Evolutionary conservation across 2,888 invertebrate species (phyloP), one percentile per base, ranked within the genome.

Genomic region (Luperina nickerlii): DNA sequence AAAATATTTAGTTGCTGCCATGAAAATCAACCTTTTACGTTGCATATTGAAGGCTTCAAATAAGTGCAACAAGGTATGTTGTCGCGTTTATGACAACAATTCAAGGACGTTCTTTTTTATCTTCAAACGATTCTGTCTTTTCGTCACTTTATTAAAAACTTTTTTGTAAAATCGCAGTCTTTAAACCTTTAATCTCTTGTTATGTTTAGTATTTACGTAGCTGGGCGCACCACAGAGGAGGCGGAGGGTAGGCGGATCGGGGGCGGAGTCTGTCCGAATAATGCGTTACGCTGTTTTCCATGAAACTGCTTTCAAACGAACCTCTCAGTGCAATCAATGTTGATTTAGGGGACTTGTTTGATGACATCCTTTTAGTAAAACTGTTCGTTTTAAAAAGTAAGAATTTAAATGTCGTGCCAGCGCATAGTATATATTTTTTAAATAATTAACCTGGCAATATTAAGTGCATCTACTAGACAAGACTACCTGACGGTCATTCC

Each of bases 241-340:
- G 73, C 62, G 84, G 76, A 72, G 48, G 73, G 24, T 51, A 74
- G 51, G 70, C 51, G 63, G 63, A 32, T 24, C 15, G 57, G 15
- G 60, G 83, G 76, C 70, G 76, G 80, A 65, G 84, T 24, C 48
- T 65, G 3, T 24, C 24, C 38, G 48, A 57, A 66, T 54, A 1
- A n/a, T 32, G 42, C 66, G 6, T 38, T 63, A 8, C 18, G 4
- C 20, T n/a, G 45, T 63, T 62, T 62, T 42, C 15, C 2, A 20
- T 42, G 24, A 42, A 42, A n/a, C 24, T 32, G 6, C 7, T 67
- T 66, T 45, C 13, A 62, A 62, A 67, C 5, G 62, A 62, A 75
- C n/a, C 27, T 75, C 48, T 45, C 11, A 54, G 20, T 68, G 51
- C 42, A 54, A 68, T n/a, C 45, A 42, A 65, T 75, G 42, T 42